A percentile compares a stretch with the other conserved stretches of the same genome.
phyloP scores from a whole-genome alignment of 2,797 vertebrate species.

The Pseudocheirus occidentalis region DNA sequence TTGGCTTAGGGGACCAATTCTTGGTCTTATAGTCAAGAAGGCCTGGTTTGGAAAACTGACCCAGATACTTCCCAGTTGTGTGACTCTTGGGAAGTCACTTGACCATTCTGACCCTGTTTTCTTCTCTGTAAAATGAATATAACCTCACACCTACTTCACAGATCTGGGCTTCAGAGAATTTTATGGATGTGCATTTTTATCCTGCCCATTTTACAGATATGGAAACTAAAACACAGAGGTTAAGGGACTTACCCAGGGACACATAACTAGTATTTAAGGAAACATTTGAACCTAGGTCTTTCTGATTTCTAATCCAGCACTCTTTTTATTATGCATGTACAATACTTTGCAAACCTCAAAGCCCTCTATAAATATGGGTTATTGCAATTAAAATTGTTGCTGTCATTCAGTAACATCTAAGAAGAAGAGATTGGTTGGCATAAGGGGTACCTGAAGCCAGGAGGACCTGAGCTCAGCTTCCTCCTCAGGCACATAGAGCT shows the following conservation, averaged over 20 bases:
- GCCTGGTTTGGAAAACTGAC: background rate
- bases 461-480: background rate
- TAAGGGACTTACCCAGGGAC: background rate
- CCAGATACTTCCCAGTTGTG: background rate
- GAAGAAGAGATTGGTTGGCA: background rate
- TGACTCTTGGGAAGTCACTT: background rate
- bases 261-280: constrained; percentile 6
- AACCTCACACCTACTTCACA: background rate
- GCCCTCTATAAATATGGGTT: background rate
- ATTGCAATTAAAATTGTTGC: background rate
- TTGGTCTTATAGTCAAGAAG: background rate
- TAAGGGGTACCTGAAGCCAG: background rate
- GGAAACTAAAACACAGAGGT: constrained; percentile 23
- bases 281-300: constrained; percentile 9
- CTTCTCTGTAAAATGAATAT: background rate
- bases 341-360: background rate
- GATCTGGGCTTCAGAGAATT: background rate
- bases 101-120: background rate
- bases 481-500: background rate
- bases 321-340: background rate
- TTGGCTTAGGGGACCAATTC: background rate
- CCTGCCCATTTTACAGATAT: background rate
- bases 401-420: background rate
- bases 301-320: background rate
- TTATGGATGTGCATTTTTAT: background rate